Evolutionary conservation across 2,888 invertebrate genomes (phyloP), one percentile per base, ranked within the genome.

Genomic region (Apocheima hispidaria): DNA sequence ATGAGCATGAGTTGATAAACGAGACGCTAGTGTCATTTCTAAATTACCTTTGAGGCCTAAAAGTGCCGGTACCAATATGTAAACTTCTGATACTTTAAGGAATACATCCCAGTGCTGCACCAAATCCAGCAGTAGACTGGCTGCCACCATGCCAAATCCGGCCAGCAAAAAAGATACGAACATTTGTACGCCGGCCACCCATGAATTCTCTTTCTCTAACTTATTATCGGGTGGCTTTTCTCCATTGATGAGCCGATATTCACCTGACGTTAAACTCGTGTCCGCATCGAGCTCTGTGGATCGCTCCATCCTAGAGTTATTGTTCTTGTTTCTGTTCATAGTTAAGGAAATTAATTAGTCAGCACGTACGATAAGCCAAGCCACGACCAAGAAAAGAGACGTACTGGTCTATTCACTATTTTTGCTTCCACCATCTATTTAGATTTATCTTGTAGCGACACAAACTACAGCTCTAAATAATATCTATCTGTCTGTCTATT

Each of bases 11-110:
- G 98, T 98, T 12, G 98, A 98, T 4, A 98, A 93, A 57, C 98
- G 93, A 41, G 98, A 97, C 16, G 98, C 98, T 75, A 98, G 90
- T 21, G 98, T 98, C 98, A 98, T 98, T 92, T 98, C 98, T 71
- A 98, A 93, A 84, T 98, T 98, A 64, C 98, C 98, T 90, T 98
- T 98, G 16, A 98, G 93, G 9, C 98, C 98, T 60, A 98, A 89
- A 43, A 98, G 92, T 9, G 98, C 97, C 57, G 98, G 98, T 43
- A 98, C 97, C 77, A 98, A 90, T 71, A 98, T 98, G 81, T 98
- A 97, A 23, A 98, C 96, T 93, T 98, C 98, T 7, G 97, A 96
- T 18, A 98, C 95, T 74, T 95, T 90, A 74, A 92, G 92, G 86
- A 96, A 98, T 30, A 98, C 97, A 53, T 94, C 93, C 98, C 98